Conservation (phyloP, 2,113 vertebrate genomes). For the Takifugu flavidus region DNA sequence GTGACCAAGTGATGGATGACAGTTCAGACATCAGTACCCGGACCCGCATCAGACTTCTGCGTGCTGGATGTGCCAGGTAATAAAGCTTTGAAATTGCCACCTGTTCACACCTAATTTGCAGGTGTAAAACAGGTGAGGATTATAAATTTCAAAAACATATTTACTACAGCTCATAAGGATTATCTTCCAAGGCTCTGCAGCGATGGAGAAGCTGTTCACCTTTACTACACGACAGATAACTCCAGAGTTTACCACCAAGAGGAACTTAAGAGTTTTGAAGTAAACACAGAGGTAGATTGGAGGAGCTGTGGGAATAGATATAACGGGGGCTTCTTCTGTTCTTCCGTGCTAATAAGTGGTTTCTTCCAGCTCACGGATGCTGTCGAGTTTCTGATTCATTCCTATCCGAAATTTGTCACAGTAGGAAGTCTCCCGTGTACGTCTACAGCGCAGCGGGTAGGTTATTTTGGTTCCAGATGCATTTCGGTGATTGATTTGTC, state of each 20-base stretch:
- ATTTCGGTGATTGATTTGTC: background rate
- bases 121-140: background rate
- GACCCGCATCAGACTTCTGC: conserved; percentile 83
- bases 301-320: background rate
- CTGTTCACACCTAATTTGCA: background rate
- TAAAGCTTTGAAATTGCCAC: background rate
- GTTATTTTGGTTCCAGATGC: background rate
- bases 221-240: conserved; percentile 89
- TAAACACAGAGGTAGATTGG: conserved; percentile 77
- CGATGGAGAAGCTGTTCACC: conserved; percentile 79
- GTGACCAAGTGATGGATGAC: conserved; percentile 68
- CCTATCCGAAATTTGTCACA: conserved; percentile 83
- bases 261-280: conserved; percentile 85
- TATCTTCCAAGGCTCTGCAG: conserved; percentile 78
- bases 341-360: background rate
- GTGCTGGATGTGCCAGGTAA: conserved; percentile 79
- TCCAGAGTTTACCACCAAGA: conserved; percentile 93
- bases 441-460: conserved; percentile 79
- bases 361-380: conserved; percentile 80
- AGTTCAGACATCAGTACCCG: conserved; percentile 74
- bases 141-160: background rate
- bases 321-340: background rate
- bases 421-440: conserved; percentile 84
- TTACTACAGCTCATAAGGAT: background rate
- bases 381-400: conserved; percentile 86